Evolutionary conservation across 2,113 vertebrate genomes (phyloP).

Genomic region (Neogobius melanostomus): DNA sequence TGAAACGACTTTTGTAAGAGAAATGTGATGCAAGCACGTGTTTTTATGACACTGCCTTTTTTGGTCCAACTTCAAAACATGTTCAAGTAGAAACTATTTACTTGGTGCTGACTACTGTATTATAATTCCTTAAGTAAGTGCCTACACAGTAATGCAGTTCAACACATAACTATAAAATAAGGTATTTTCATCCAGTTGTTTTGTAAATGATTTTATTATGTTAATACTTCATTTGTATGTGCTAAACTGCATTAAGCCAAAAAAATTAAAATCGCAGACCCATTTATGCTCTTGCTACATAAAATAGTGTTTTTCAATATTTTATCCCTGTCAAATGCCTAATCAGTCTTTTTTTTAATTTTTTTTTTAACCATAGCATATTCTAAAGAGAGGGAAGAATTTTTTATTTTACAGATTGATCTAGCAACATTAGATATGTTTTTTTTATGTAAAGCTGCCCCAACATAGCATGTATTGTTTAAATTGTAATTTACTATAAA

Average conservation of each 20-base stretch:
- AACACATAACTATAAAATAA: not conserved
- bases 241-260: constrained; percentile 6
- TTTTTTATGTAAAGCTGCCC: constrained; percentile 14
- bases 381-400: not conserved
- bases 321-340: not conserved
- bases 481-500: constrained; percentile 11
- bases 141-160: constrained; percentile 3
- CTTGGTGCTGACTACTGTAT: not conserved
- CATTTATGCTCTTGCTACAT: not conserved
- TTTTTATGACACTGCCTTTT: constrained; percentile 2
- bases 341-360: not conserved
- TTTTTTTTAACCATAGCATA: not conserved
- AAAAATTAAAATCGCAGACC: not conserved
- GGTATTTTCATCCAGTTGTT: not conserved
- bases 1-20: constrained; percentile 21
- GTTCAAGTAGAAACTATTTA: not conserved
- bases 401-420: constrained; percentile 1
- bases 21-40: not conserved
- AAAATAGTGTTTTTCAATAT: not conserved
- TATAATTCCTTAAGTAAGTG: constrained; percentile 14
- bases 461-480: constrained; percentile 42
- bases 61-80: not conserved
- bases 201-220: not conserved
- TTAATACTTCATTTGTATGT: not conserved
- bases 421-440: not conserved